A percentile compares a stretch with the other conserved stretches of the same genome.
phyloP scores from a whole-genome alignment of 2,888 invertebrate species.

The Lobophora halterata region DNA sequence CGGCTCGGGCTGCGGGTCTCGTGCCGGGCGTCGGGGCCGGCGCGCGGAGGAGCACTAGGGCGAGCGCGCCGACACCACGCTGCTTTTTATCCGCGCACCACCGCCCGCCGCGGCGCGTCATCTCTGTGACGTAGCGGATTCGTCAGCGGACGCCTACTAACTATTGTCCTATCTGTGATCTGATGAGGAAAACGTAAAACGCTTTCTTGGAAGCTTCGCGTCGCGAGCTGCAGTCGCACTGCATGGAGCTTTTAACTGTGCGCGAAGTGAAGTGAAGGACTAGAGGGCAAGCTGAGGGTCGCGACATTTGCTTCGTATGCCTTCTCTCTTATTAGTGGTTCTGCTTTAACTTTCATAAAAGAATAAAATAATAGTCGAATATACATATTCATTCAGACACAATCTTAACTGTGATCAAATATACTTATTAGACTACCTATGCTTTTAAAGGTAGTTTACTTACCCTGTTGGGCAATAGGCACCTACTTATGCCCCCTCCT shows the following conservation, averaged over 20 bases:
- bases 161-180: constrained; percentile 37
- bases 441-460: too few species aligned
- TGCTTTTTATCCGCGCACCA: constrained; percentile 56
- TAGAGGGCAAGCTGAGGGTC: too few species aligned
- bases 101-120: constrained; percentile 55
- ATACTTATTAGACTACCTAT: too few species aligned
- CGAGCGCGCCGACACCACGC: constrained; percentile 49
- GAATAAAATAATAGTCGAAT: too few species aligned
- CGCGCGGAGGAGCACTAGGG: constrained; percentile 55
- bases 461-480: too few species aligned
- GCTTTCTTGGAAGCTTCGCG: constrained; percentile 66
- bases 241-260: constrained; percentile 9
- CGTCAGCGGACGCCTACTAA: constrained; percentile 50
- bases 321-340: too few species aligned
- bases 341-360: too few species aligned
- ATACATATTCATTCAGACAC: too few species aligned
- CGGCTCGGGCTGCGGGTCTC: constrained; percentile 18
- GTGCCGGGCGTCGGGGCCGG: background rate
- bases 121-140: constrained; percentile 63
- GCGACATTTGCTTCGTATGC: too few species aligned
- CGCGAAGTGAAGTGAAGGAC: too few species aligned
- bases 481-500: too few species aligned
- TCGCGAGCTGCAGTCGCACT: constrained; percentile 18
- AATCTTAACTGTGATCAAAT: too few species aligned
- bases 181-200: constrained; percentile 76